These are phyloP conservation scores for Albula goreensis DNA, from an alignment of 2,113 vertebrate genomes.

Conservation along the genomic window DNA sequence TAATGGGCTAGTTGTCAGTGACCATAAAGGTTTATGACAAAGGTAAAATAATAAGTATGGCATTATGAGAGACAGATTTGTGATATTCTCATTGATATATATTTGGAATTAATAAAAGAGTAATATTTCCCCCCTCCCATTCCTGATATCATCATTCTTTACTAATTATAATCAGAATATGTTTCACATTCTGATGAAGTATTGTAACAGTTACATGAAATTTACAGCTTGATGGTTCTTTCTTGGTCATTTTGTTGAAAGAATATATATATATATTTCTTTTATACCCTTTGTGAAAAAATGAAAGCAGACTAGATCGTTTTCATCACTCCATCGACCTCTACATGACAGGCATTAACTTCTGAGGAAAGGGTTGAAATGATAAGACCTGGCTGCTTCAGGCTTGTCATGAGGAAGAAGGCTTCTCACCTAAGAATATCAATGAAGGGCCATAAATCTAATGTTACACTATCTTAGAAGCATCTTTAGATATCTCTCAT, in stretches of 20 bases:
- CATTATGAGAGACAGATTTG: background rate
- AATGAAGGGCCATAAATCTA: conserved; percentile 14
- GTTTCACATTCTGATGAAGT: conserved; percentile 6
- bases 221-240: background rate
- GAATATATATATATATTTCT: background rate
- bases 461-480: background rate
- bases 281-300: conserved; percentile 13
- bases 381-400: background rate
- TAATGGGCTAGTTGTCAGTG: background rate
- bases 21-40: background rate
- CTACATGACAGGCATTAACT: conserved; percentile 25
- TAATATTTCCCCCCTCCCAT: background rate
- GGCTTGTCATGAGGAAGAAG: conserved; percentile 17
- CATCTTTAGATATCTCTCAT: background rate
- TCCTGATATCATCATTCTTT: background rate
- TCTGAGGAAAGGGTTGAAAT: conserved; percentile 15
- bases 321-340: conserved; percentile 5
- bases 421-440: background rate
- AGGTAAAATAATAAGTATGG: background rate
- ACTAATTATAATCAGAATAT: background rate
- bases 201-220: conserved; percentile 3
- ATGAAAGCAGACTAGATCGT: conserved; percentile 13
- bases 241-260: conserved; percentile 8
- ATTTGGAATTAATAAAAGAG: background rate
- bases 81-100: background rate